Conservation (phyloP, 2,797 vertebrate species). For the Helostoma temminkii region DNA sequence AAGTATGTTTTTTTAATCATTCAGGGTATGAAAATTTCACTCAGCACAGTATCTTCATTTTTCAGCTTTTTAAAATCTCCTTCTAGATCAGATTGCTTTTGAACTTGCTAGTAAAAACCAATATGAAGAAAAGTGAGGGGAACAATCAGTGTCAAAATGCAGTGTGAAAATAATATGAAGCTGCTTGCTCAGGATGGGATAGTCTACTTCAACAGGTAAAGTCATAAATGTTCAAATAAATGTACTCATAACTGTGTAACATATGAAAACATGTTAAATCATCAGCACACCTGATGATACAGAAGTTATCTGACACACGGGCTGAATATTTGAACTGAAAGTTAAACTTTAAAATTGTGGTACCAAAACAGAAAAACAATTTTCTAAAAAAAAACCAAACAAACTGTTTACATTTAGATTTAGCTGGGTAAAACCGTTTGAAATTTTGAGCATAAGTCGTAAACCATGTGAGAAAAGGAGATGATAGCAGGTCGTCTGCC, state of each 20-base stretch:
- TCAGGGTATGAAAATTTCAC: conserved; percentile 30
- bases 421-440: not conserved
- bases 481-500: conserved; percentile 79
- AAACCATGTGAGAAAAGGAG: conserved; percentile 70
- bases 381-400: not conserved
- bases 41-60: conserved; percentile 41
- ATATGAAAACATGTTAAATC: conserved; percentile 36
- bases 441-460: conserved; percentile 42
- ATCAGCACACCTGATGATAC: conserved; percentile 26
- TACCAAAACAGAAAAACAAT: not conserved
- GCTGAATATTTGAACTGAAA: conserved; percentile 29
- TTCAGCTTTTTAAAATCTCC: not conserved
- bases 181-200: conserved; percentile 4
- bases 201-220: conserved; percentile 18
- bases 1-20: conserved; percentile 22
- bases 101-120: conserved; percentile 1
- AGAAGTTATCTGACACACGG: conserved; percentile 28
- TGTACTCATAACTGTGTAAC: not conserved
- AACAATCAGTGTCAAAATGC: not conserved
- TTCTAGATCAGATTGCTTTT: conserved; percentile 30
- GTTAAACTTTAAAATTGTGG: conserved; percentile 1
- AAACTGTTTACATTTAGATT: conserved; percentile 8
- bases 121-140: not conserved
- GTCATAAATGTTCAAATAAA: conserved; percentile 8
- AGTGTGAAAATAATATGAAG: conserved; percentile 25